Evolutionary conservation across 2,888 invertebrate species (phyloP).

Genomic region (Sarcophaga carnaria): DNA sequence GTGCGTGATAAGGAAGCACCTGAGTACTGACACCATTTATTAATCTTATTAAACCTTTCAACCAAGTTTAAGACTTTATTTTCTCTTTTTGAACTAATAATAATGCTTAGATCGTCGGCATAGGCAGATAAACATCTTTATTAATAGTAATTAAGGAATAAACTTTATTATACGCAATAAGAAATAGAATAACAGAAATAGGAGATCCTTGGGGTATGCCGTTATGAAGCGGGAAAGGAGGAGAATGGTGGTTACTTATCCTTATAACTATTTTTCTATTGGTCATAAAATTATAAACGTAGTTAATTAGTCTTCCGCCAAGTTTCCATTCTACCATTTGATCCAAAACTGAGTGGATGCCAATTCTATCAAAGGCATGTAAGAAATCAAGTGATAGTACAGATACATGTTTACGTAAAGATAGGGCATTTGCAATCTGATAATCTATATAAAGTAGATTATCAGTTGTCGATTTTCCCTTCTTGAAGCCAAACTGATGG

Average conservation of each 20-base stretch:
- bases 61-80: constrained; percentile 50
- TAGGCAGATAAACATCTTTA: constrained; percentile 61
- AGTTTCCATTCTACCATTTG: constrained; percentile 44
- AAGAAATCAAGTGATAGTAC: constrained; percentile 39
- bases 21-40: constrained; percentile 39
- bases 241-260: not conserved
- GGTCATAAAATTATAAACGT: constrained; percentile 54
- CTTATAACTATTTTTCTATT: constrained; percentile 48
- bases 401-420: no score
- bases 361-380: constrained; percentile 51
- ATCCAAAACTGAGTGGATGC: constrained; percentile 29
- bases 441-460: not conserved
- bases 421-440: constrained; percentile 3
- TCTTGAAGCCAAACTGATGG: constrained; percentile 47
- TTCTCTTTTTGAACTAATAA: constrained; percentile 52
- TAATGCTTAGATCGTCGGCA: constrained; percentile 67
- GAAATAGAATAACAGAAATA: constrained; percentile 56
- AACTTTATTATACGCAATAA: constrained; percentile 58
- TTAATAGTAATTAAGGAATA: constrained; percentile 27
- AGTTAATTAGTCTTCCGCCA: constrained; percentile 33
- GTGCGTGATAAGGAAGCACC: constrained; percentile 42
- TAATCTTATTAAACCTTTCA: constrained; percentile 43
- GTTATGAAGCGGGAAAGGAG: no score
- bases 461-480: constrained; percentile 15
- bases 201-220: not conserved